Base-by-base conservation (phyloP, 2,888 invertebrate species). In the Aspidapion aeneum region DNA sequence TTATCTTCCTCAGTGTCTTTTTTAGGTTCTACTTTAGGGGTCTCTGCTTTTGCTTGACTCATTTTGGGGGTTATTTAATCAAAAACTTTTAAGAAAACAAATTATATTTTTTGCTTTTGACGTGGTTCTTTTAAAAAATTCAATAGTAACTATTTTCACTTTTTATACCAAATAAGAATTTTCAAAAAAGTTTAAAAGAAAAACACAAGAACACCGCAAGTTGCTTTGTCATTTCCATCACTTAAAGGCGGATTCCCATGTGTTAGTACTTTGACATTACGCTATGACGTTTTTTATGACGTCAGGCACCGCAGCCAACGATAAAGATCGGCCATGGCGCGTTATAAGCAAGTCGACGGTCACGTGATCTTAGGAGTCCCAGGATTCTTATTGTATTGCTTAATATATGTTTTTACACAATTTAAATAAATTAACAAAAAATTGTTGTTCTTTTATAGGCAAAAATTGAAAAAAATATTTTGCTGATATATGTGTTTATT, bases 1-100 rank as follows among this genome's bases (percentile, higher is more conserved):
- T 80, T 80, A 63, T 80, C 80, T 55, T 79, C 78, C 63, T 78
- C 79, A 19, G 70, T 70, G 65, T 73, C 72, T 66, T 74, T 75
- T 61, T 74, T 75, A 55, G 67, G 58, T 58, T 78, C 77, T 16
- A 68, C 72, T 72, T 78, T 78, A 55, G 74, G 69, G 20, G 62
- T 62, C 66, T 73, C 74, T 21, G 71, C 69, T 69, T 75, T 78
- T 52, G 70, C 58, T 63, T 74, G 73, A 35, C 72, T 66, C 75
- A 74, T 74, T 52, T 19, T 52, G 17, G 7, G 19, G 3, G 19
- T 19, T 52, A 9, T 52, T 52, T 52, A 5, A 9, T 35, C 3
- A 7, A 35, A 35, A 35, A 35, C 35, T 12, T 12, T 35, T 35
- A 35, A 7, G 3, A 35, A 35, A 35, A 7, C 12, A 35, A 7